Base-by-base conservation (phyloP, 2,888 invertebrate species). In the Allophyes oxyacanthae region DNA sequence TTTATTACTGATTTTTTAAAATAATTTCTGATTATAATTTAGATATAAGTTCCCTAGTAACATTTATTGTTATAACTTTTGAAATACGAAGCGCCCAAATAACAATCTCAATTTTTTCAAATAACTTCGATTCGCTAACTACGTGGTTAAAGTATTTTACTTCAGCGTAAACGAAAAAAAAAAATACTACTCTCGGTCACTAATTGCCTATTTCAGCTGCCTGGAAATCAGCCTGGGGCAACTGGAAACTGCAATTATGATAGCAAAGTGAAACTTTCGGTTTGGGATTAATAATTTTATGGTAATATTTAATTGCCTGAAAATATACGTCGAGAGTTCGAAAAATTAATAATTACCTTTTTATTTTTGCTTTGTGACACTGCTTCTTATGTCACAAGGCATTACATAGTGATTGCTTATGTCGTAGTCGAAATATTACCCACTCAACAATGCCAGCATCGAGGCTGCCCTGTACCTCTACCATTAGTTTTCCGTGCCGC, bases 201-300 rank as follows among this genome's bases (percentile, higher is more conserved):
- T 84, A 84, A 85, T 87, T 85, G 82, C 81, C 81, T 84, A 80
- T 84, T 84, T 75, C 72, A 75, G 72, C 74, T 69, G 68, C 64
- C 64, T 76, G 77, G 72, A 81, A 82, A 78, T 76, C 77, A 73
- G 77, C 72, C 63, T 50, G 46, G 54, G 54, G 57, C 67, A 70
- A 76, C 74, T 75, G 75, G 66, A 72, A 79, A 78, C 73, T 66
- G 72, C 73, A 79, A 81, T 84, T 81, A 83, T 81, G 77, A 82
- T 72, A 75, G 72, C 73, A 58, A 68, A 66, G 72, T 65, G 38
- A 57, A 76, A 79, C 63, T 75, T 73, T 68, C 38, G 11, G 64
- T 54, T 63, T 33, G 42, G 58, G 52, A 59, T 64, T 55, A 8
- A 64, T 56, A 61, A 48, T 59, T 68, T 60, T 50, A 53, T 46